Conservation (phyloP, 2,113 vertebrate genomes). For the Pseudorhombus dupliciocellatus region DNA sequence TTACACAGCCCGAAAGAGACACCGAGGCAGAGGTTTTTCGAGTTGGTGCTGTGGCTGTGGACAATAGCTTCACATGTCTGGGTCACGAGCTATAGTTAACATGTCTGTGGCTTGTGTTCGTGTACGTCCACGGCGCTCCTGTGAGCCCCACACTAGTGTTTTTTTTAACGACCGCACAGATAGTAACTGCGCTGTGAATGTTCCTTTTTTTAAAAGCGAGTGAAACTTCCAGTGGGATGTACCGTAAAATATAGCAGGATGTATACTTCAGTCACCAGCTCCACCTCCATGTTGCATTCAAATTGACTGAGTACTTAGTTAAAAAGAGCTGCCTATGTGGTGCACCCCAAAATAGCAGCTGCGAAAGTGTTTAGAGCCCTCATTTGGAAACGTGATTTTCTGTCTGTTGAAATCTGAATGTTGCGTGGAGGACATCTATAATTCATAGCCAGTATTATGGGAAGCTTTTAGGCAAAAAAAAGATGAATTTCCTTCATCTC, state of each 20-base stretch:
- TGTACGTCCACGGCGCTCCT: conserved; percentile 26
- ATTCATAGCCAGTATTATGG: conserved; percentile 4
- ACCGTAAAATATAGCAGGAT: not conserved
- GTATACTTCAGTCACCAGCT: not conserved
- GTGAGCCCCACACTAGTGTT: conserved; percentile 3
- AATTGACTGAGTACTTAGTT: conserved; percentile 21
- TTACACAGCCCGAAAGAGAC: conserved; percentile 64
- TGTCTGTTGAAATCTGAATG: conserved; percentile 8
- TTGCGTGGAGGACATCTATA: conserved; percentile 21
- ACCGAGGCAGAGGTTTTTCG: conserved; percentile 32
- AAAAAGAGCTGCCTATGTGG: conserved; percentile 1
- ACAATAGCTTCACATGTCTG: conserved; percentile 56
- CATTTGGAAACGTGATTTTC: conserved; percentile 6
- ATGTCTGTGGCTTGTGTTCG: conserved; percentile 57
- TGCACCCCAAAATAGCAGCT: not conserved
- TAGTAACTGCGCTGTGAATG: not conserved
- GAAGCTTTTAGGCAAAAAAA: conserved; percentile 22
- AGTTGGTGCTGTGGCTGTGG: conserved; percentile 45
- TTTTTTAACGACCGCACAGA: not conserved
- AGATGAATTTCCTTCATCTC: conserved; percentile 2
- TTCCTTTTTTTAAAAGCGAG: conserved; percentile 5
- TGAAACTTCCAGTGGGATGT: conserved; percentile 12
- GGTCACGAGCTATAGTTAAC: conserved; percentile 56
- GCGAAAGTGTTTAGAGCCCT: conserved; percentile 11
- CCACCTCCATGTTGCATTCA: conserved; percentile 16